Conservation (phyloP, 2,888 invertebrate species). For the Patella depressa region DNA sequence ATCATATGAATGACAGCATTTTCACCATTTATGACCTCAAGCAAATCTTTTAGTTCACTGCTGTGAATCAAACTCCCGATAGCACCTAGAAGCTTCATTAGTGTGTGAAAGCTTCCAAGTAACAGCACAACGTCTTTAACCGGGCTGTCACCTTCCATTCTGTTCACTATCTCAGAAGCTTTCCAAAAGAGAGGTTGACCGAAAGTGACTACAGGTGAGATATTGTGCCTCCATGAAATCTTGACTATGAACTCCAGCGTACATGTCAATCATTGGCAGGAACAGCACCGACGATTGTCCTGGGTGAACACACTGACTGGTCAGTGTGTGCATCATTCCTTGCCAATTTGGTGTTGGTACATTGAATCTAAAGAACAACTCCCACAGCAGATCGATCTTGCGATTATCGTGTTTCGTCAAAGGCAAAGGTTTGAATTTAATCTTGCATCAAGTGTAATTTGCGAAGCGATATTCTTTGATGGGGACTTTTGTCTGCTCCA, state of each 20-base stretch:
- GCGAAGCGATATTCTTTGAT: slow-evolving; percentile 31
- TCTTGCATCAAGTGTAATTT: slow-evolving; percentile 10
- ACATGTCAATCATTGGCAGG: slow-evolving; percentile 29
- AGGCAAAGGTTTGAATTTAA: slow-evolving; percentile 14
- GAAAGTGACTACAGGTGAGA: slow-evolving; percentile 19
- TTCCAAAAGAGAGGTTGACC: slow-evolving; percentile 20
- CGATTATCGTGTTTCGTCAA: neutral
- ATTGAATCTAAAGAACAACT: slow-evolving; percentile 4
- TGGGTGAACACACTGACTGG: slow-evolving; percentile 1
- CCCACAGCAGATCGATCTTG: slow-evolving; percentile 30
- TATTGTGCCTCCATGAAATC: slow-evolving; percentile 16
- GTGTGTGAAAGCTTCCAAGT: neutral
- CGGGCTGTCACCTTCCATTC: neutral
- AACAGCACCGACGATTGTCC: slow-evolving; percentile 16
- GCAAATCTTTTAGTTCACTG: neutral
- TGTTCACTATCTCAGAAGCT: neutral
- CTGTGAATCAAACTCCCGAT: neutral
- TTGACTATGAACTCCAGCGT: slow-evolving; percentile 18
- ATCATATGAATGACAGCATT: neutral
- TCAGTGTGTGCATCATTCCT: slow-evolving; percentile 28
- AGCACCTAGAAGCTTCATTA: neutral
- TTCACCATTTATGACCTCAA: neutral
- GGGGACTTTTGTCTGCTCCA: slow-evolving; percentile 25
- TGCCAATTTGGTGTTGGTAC: slow-evolving; percentile 18
- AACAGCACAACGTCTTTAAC: neutral